phyloP scores from a whole-genome alignment of 1,140 invertebrate genomes.

The Drosophila jambulina region DNA sequence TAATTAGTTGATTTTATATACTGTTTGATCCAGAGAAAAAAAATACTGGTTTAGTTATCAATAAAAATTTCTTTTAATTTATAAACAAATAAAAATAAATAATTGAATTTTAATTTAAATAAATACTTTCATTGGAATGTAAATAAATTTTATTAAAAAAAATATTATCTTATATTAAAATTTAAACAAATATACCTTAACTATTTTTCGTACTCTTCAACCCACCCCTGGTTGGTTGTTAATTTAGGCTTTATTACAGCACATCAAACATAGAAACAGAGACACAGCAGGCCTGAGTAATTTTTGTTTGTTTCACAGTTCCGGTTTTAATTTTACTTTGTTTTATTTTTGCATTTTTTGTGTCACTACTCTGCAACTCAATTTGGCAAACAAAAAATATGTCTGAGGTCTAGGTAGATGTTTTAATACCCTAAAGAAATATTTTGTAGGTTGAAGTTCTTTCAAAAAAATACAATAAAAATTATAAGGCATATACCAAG shows the following conservation, averaged over 20 bases:
- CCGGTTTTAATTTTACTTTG: constrained; percentile 25
- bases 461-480: neutral
- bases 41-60: too few relatives aligned
- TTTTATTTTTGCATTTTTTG: constrained; percentile 36
- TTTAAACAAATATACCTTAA: too few relatives aligned
- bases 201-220: neutral
- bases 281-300: constrained; percentile 30
- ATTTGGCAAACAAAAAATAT: constrained; percentile 27
- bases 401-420: neutral
- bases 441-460: neutral
- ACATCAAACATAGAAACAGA: constrained; percentile 46
- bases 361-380: constrained; percentile 46
- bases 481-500: neutral
- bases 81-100: too few relatives aligned
- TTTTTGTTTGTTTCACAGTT: constrained; percentile 42
- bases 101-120: too few relatives aligned
- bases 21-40: too few relatives aligned
- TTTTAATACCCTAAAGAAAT: constrained; percentile 7
- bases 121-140: too few relatives aligned
- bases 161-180: too few relatives aligned
- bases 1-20: too few relatives aligned
- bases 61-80: too few relatives aligned
- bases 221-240: constrained; percentile 14
- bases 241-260: constrained; percentile 50
- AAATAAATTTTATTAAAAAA: too few relatives aligned